Conservation (phyloP, 1,140 invertebrate genomes). For the Magallana gigas region DNA sequence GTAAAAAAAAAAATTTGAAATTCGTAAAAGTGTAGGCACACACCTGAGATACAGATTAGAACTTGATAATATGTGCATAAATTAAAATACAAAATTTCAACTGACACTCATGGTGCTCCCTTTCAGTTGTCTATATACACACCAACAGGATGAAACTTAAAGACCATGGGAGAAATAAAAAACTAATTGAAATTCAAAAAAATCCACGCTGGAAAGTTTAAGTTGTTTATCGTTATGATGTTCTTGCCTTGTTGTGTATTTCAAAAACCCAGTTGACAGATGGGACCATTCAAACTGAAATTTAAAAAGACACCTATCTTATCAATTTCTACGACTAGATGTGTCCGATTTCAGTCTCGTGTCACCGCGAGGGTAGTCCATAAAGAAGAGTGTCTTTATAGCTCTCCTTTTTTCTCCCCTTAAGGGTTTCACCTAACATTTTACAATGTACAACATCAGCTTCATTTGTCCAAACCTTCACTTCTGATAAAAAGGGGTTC, state of each 20-base stretch:
- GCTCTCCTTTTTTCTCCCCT: background rate
- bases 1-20: slow-evolving; percentile 23
- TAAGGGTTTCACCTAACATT: background rate
- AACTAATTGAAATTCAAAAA: background rate
- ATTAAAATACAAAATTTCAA: slow-evolving; percentile 39
- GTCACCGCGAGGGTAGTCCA: slow-evolving; percentile 15
- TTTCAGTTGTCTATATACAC: background rate
- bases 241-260: background rate
- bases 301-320: slow-evolving; percentile 34
- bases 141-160: background rate
- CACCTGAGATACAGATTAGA: slow-evolving; percentile 28
- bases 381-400: background rate
- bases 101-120: background rate
- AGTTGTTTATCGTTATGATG: background rate
- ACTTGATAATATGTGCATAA: slow-evolving; percentile 34
- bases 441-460: background rate
- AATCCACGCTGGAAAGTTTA: background rate
- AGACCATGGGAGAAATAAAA: background rate
- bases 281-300: background rate
- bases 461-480: slow-evolving; percentile 8
- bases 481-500: slow-evolving; percentile 2
- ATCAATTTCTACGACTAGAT: slow-evolving; percentile 14
- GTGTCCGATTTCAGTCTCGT: slow-evolving; percentile 19
- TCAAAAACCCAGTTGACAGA: slow-evolving; percentile 20
- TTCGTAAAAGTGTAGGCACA: background rate